Evolutionary conservation across 2,113 vertebrate species (phyloP), one percentile per base, ranked within the genome.

Genomic region (Pterophyllum scalare): DNA sequence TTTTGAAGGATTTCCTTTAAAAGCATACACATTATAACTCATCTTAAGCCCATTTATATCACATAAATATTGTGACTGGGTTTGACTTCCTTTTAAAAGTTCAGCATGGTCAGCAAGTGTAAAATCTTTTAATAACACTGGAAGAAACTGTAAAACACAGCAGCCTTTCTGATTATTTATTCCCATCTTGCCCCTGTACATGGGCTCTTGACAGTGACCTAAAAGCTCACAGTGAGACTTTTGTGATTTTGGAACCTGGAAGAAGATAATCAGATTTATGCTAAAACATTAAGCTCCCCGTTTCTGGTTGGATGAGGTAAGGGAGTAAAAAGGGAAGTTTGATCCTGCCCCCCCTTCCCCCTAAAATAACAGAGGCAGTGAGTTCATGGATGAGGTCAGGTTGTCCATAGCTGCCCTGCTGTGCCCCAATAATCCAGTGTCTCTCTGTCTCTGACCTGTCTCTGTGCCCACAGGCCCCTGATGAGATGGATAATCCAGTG

Each of bases 371-470:
- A 91, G 85, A 92, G 93, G 77, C 91, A 91, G 83, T 91, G 88
- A 92, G 93, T 94, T 95, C 92, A 93, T 92, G 82, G 85, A 90
- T 90, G 77, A 89, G 94, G 93, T 95, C 92, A 94, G 89, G 79
- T 89, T 91, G 89, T 85, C 91, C 81, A 84, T 81, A 84, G 92
- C 83, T 90, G 86, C 77, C 87, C 91, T 61, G 90, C 87, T 94
- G 93, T 82, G 90, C 82, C 90, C 88, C 86, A 90, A 87, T 91
- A 94, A 93, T 94, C 92, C 91, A 91, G 87, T 90, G 89, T 92
- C 91, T 91, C 85, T 83, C 80, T 77, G 87, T 90, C 88, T 91
- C 89, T 94, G 88, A 93, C 85, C 89, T 83, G 83, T 86, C 88
- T 92, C 88, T 93, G 76, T 90, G 91, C 75, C 88, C 88, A 26